Conservation (phyloP, 2,113 vertebrate species). For the Eurystomus gularis region DNA sequence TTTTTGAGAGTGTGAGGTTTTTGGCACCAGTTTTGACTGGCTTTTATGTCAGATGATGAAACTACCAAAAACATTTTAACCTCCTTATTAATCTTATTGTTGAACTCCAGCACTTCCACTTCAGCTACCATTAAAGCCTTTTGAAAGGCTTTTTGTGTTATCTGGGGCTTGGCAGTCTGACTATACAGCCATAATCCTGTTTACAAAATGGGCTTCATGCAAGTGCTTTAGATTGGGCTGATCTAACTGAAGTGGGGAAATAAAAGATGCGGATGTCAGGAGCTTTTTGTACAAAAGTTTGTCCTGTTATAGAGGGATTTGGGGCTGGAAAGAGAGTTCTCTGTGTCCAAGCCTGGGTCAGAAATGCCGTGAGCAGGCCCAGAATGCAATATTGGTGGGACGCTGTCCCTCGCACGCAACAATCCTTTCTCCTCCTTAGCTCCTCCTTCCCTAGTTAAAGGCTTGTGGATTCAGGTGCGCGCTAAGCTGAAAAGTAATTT, state of each 20-base stretch:
- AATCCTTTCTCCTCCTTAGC: not conserved
- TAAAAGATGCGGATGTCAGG: constrained; percentile 30
- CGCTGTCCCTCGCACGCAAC: not conserved
- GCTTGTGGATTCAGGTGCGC: not conserved
- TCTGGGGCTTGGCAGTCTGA: constrained; percentile 56
- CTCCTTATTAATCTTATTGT: constrained; percentile 54
- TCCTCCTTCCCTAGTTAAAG: not conserved
- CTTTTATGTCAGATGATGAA: constrained; percentile 56
- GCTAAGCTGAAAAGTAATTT: not conserved
- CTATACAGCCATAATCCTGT: constrained; percentile 59
- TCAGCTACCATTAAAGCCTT: constrained; percentile 56
- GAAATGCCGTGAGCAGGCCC: not conserved
- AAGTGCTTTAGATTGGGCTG: constrained; percentile 42
- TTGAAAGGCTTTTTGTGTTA: constrained; percentile 70
- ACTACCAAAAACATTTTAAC: constrained; percentile 46
- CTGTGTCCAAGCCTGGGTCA: not conserved
- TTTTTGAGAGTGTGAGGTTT: constrained; percentile 33
- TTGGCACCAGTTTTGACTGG: constrained; percentile 27
- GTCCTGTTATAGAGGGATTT: constrained; percentile 21
- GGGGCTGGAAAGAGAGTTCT: not conserved
- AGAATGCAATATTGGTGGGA: not conserved
- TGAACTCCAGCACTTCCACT: constrained; percentile 34
- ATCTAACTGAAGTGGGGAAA: not conserved
- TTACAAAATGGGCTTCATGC: constrained; percentile 54
- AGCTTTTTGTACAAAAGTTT: constrained; percentile 17